Percentiles rank a stretch among this genome's conserved stretches.
Conservation (phyloP, 2,797 vertebrate genomes). For the Crocodylus rhombifer region DNA sequence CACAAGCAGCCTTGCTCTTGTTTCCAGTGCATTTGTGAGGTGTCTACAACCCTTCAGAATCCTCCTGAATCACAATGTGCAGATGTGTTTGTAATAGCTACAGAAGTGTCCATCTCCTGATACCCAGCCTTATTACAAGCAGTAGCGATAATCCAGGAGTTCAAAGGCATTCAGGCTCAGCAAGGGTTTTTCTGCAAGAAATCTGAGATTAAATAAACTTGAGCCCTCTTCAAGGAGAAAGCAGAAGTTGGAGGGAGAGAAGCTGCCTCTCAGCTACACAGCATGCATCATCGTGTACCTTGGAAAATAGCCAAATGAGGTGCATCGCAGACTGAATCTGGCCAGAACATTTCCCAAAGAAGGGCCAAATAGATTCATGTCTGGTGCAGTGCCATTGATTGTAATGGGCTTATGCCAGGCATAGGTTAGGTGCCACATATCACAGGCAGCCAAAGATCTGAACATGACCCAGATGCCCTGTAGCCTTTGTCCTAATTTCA, state of each 20-base stretch:
- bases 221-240: slow-evolving; percentile 60
- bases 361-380: not conserved
- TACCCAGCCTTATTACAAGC: slow-evolving; percentile 18
- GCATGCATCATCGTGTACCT: slow-evolving; percentile 1
- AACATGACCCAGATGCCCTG: not conserved
- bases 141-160: slow-evolving; percentile 55
- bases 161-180: slow-evolving; percentile 73
- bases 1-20: rapidly evolving
- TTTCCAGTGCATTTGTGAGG: rapidly evolving
- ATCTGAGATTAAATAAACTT: slow-evolving; percentile 72
- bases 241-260: slow-evolving; percentile 48
- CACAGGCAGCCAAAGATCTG: not conserved
- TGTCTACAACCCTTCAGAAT: rapidly evolving
- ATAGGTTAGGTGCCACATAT: not conserved
- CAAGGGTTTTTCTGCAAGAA: slow-evolving; percentile 63
- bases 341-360: rapidly evolving
- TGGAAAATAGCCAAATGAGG: slow-evolving; percentile 55
- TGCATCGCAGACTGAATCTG: not conserved
- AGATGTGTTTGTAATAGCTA: slow-evolving; percentile 46
- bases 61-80: not conserved
- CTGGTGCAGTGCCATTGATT: rapidly evolving
- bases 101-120: slow-evolving; percentile 21
- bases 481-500: not conserved
- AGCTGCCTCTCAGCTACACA: slow-evolving; percentile 18
- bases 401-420: rapidly evolving